Evolutionary conservation across 2,113 vertebrate genomes (phyloP).

Genomic region (Gorilla gorilla): DNA sequence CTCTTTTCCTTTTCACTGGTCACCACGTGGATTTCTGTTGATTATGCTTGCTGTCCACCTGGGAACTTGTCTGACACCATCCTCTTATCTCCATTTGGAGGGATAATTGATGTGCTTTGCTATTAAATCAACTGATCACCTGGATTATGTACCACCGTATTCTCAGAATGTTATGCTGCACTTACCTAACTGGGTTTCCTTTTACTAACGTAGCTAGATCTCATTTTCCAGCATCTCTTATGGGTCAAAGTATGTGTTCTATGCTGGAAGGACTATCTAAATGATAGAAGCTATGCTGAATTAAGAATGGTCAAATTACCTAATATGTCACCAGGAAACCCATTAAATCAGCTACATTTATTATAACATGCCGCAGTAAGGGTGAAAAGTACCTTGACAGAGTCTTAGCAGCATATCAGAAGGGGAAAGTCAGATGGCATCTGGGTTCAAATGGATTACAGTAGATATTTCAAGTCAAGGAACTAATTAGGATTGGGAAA

Average conservation of each 20-base stretch:
- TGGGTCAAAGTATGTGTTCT: background rate
- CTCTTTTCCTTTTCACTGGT: background rate
- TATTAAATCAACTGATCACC: background rate
- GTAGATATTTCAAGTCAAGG: background rate
- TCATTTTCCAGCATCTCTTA: background rate
- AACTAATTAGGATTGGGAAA: background rate
- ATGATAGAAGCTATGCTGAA: background rate
- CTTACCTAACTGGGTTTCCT: background rate
- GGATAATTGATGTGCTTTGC: background rate
- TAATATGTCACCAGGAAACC: background rate
- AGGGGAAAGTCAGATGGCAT: background rate
- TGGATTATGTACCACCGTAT: background rate
- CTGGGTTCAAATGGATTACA: background rate
- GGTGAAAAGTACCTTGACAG: background rate
- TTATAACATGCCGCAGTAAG: background rate
- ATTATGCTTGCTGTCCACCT: background rate
- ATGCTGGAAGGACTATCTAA: background rate
- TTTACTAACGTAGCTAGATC: background rate
- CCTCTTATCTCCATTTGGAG: background rate
- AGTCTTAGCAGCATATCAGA: background rate
- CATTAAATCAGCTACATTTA: background rate
- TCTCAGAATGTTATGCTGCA: background rate
- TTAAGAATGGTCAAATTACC: background rate
- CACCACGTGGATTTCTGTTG: background rate
- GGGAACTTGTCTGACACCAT: background rate